A percentile compares a stretch with the other conserved stretches of the same genome.
These are phyloP conservation scores for Tipula confusa DNA, from an alignment of 2,888 invertebrate genomes.

Conservation along the genomic window DNA sequence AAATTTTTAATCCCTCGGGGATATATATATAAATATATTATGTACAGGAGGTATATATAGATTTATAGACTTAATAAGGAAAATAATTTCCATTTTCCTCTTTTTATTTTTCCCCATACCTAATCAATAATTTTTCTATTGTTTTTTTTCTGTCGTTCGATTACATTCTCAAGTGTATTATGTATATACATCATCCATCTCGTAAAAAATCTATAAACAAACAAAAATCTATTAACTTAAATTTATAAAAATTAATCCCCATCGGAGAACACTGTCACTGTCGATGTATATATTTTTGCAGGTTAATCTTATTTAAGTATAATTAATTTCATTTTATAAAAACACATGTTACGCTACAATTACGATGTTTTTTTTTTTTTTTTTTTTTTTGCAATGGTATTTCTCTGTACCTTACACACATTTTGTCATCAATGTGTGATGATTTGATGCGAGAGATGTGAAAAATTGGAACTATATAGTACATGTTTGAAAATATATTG, in stretches of 20 bases:
- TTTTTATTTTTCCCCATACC: not conserved
- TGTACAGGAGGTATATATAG: not conserved
- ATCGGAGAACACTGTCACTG: not conserved
- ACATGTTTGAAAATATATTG: too few species aligned
- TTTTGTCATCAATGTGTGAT: not conserved
- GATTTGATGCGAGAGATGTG: not conserved
- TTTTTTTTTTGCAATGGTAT: too few species aligned
- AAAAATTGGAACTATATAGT: not conserved
- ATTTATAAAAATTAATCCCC: not conserved
- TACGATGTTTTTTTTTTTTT: too few species aligned
- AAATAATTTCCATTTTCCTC: not conserved
- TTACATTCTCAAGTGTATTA: not conserved
- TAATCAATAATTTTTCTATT: constrained; percentile 6
- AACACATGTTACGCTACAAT: not conserved
- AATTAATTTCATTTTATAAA: not conserved
- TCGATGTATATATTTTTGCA: not conserved
- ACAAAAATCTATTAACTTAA: not conserved
- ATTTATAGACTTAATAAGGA: not conserved
- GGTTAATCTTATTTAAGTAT: not conserved
- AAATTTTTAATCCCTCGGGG: not conserved
- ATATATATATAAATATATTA: too few species aligned
- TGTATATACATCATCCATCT: not conserved
- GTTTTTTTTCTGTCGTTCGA: constrained; percentile 3
- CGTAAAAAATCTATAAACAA: not conserved
- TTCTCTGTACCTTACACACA: not conserved